These are phyloP conservation scores for Gastrophryne carolinensis DNA, from an alignment of 2,797 vertebrate genomes.

Conservation along the genomic window DNA sequence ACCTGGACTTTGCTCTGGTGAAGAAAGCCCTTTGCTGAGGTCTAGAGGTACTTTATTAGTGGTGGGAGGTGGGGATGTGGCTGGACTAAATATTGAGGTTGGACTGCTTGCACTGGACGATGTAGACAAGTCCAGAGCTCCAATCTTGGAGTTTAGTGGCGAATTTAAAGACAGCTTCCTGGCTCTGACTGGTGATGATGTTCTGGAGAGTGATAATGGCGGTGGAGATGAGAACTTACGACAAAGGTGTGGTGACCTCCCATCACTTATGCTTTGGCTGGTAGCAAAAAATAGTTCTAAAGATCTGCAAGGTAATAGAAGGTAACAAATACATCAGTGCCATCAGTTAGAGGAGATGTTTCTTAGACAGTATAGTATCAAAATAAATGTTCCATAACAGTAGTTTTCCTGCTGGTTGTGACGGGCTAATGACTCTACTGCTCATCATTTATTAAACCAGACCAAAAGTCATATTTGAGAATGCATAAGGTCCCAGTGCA, in stretches of 20 bases:
- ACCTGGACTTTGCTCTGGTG: constrained; percentile 82
- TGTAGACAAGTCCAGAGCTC: constrained; percentile 81
- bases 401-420: too few relatives aligned
- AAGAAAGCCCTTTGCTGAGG: constrained; percentile 75
- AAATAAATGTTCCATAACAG: too few relatives aligned
- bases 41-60: constrained; percentile 74
- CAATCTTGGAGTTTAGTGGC: constrained; percentile 79
- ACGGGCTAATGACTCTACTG: too few relatives aligned
- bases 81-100: constrained; percentile 69
- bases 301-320: constrained; percentile 70
- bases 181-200: constrained; percentile 86
- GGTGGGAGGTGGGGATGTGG: constrained; percentile 81
- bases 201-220: constrained; percentile 84
- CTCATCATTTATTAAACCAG: too few relatives aligned
- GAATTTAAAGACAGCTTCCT: constrained; percentile 92
- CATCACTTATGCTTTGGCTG: constrained; percentile 84
- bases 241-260: constrained; percentile 89
- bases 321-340: not conserved
- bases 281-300: constrained; percentile 94
- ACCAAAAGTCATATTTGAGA: too few relatives aligned
- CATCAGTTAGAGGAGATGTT: too few relatives aligned
- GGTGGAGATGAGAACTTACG: constrained; percentile 96
- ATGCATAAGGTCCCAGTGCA: too few relatives aligned
- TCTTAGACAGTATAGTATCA: too few relatives aligned
- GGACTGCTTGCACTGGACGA: constrained; percentile 71